Evolutionary conservation across 2,113 vertebrate genomes (phyloP).

Genomic region (Zosterops japonicus): DNA sequence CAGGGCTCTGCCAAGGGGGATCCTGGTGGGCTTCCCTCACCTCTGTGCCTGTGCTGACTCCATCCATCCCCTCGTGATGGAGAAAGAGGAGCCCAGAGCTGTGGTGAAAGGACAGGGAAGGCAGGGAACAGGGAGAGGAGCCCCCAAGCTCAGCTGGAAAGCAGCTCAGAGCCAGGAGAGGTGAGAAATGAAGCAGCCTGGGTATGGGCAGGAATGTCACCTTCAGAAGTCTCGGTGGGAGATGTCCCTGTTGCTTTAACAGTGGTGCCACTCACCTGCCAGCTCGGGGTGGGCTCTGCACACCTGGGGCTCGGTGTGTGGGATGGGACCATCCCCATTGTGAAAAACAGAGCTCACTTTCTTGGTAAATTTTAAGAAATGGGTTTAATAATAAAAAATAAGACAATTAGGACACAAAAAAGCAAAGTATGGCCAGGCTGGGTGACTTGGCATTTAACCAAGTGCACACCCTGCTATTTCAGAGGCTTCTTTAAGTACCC

Average conservation of each 20-base stretch:
- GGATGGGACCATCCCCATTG: not conserved
- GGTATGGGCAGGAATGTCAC: accelerated
- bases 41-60: not conserved
- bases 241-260: accelerated
- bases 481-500: no score
- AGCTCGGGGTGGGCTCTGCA: accelerated
- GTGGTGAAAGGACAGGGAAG: not conserved
- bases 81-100: accelerated
- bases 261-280: accelerated
- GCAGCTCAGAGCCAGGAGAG: not conserved
- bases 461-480: no score
- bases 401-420: no score
- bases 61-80: accelerated
- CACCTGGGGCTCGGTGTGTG: accelerated
- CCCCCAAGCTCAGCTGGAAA: not conserved
- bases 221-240: accelerated
- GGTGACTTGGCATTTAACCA: no score
- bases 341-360: no score
- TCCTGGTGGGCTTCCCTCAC: not conserved
- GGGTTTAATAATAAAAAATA: no score
- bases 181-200: not conserved
- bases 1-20: not conserved
- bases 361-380: no score
- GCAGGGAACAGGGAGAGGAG: not conserved
- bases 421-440: no score